phyloP scores from a whole-genome alignment of 2,888 invertebrate genomes.

The Sminthurides aquaticus region DNA sequence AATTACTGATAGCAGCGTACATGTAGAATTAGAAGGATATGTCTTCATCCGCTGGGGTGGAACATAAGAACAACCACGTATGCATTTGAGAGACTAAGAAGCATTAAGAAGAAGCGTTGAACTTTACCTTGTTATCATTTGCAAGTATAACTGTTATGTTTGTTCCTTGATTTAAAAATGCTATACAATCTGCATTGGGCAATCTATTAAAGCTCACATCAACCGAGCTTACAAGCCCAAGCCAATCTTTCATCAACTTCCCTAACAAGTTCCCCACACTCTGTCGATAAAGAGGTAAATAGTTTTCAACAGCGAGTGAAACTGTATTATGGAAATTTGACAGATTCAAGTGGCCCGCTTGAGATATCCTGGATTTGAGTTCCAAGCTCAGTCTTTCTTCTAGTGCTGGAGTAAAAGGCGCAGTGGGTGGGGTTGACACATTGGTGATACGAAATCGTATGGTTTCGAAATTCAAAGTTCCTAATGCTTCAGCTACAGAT shows the following conservation, averaged over 20 bases:
- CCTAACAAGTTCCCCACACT: constrained; percentile 10
- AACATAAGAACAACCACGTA: too few species aligned
- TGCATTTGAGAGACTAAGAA: too few species aligned
- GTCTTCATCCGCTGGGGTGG: too few species aligned
- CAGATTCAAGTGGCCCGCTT: constrained; percentile 14
- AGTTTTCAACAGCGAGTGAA: constrained; percentile 12
- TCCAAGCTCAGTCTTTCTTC: constrained; percentile 18
- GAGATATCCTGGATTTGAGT: constrained; percentile 11
- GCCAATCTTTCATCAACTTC: constrained; percentile 14
- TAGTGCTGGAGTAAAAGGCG: constrained; percentile 11
- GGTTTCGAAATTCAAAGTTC: constrained; percentile 9
- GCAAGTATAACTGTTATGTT: constrained; percentile 12
- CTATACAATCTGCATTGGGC: not conserved
- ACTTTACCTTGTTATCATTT: constrained; percentile 18
- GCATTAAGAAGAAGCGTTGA: too few species aligned
- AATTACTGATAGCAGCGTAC: too few species aligned
- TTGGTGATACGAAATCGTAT: constrained; percentile 14
- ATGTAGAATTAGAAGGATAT: too few species aligned
- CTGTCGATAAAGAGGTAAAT: constrained; percentile 12
- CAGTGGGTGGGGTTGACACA: constrained; percentile 9
- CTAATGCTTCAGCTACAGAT: constrained; percentile 14
- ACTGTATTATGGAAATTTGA: constrained; percentile 18
- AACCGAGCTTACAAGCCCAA: constrained; percentile 12
- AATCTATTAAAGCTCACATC: constrained; percentile 17
- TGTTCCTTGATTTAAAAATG: constrained; percentile 14